Evolutionary conservation across 2,888 invertebrate genomes (phyloP), one percentile per base, ranked within the genome.

Genomic region (Pterobdella sp.): DNA sequence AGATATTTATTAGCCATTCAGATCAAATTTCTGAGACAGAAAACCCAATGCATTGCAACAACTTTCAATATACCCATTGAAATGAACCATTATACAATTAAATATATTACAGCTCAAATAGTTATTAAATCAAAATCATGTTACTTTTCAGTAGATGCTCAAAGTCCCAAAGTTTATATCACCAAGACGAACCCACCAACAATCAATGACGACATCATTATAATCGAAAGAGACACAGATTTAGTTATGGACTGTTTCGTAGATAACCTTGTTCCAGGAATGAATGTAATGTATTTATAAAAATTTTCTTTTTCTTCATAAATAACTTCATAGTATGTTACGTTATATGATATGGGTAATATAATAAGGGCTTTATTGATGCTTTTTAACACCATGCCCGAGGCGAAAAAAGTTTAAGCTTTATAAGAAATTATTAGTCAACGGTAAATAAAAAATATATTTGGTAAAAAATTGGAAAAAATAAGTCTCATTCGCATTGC

Each of bases 141-240:
- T 71, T 7, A 34, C 65, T 4, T 72, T 72, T 14, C 70, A 74
- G 75, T 35, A 29, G 34, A n/a, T 32, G 74, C 65, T 63, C 75
- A 75, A 73, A 81, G 81, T 76, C 82, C 82, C 3, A 80, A 77
- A 31, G 80, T 82, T 10, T 77, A 68, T 0, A 80, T 82, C 37
- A 76, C 76, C 4, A 77, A 79, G 35, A 81, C 81, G 4, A 79
- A 79, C 31, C 82, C 82, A 37, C 31, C 66, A 10, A 74, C 68
- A 1, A 18, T 56, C 22, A 56, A 63, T 26, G 42, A 42, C 26
- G 60, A 49, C 2, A 49, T 64, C 29, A 70, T 76, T 22, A 67
- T 75, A 1, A 75, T 73, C 14, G 64, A 69, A 37, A 37, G 74
- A 32, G 74, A 74, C 34, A 32, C 49, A 26, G 76, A 76, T 35